Conservation (phyloP, 2,113 vertebrate genomes). For the Centrocercus urophasianus region DNA sequence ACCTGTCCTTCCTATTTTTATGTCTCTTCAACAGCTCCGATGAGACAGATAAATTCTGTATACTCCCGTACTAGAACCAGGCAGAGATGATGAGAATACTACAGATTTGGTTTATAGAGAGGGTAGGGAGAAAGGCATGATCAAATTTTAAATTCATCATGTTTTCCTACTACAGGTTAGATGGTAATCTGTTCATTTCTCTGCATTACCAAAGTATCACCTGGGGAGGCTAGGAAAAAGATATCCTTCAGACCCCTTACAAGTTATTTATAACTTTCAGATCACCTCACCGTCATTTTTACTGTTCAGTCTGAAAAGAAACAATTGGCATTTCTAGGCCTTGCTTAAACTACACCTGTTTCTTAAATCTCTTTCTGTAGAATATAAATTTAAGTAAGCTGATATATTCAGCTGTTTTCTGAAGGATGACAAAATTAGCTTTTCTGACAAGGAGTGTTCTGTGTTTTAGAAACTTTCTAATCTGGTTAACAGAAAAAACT, state of each 20-base stretch:
- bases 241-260: not conserved
- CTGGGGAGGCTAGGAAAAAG: not conserved
- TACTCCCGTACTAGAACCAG: not conserved
- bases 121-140: not conserved
- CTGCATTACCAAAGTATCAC: not conserved
- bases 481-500: not conserved
- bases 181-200: not conserved
- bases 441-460: not conserved
- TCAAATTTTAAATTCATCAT: not conserved
- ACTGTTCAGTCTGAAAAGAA: not conserved
- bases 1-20: not conserved
- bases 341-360: constrained; percentile 25
- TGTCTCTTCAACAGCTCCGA: not conserved
- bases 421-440: not conserved
- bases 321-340: not conserved
- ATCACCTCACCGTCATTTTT: not conserved
- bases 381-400: not conserved
- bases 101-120: not conserved
- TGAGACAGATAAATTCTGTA: not conserved
- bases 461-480: not conserved
- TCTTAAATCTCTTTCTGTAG: not conserved
- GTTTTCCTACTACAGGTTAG: not conserved
- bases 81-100: not conserved
- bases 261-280: not conserved
- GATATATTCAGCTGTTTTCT: not conserved